A percentile compares a stretch with the other conserved stretches of the same genome.
Evolutionary conservation across 2,113 vertebrate genomes (phyloP).

Genomic region (Lepisosteus osseus): DNA sequence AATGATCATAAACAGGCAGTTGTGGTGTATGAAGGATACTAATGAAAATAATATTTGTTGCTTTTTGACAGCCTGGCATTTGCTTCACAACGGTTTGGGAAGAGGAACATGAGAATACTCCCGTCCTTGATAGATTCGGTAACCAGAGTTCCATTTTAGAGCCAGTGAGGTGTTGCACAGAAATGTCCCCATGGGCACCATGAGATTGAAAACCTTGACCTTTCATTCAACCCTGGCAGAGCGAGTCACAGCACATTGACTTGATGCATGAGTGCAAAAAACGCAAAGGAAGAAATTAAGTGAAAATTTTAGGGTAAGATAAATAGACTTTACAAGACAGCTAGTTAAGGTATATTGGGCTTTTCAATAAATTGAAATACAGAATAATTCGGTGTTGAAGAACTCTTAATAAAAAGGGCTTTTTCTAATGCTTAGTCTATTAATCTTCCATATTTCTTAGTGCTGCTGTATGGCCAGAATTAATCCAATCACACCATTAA

Average conservation of each 20-base stretch:
- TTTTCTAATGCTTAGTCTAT: neutral
- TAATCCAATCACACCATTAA: too few relatives aligned
- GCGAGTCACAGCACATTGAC: constrained; percentile 31
- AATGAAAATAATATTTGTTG: constrained; percentile 47
- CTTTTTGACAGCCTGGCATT: constrained; percentile 42
- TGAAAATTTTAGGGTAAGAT: constrained; percentile 27
- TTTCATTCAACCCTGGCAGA: constrained; percentile 33
- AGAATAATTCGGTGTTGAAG: constrained; percentile 33
- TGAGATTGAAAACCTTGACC: constrained; percentile 47
- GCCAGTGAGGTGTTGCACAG: constrained; percentile 40
- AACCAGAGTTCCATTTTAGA: constrained; percentile 46
- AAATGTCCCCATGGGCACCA: constrained; percentile 33
- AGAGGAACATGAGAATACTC: constrained; percentile 18
- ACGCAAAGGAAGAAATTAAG: constrained; percentile 26
- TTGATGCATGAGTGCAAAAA: constrained; percentile 32
- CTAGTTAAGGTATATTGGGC: constrained; percentile 27
- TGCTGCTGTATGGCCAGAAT: neutral
- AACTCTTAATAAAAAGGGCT: constrained; percentile 4
- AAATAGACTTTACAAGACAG: constrained; percentile 43
- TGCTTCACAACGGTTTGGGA: constrained; percentile 28
- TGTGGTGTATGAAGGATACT: constrained; percentile 41
- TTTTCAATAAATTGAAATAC: constrained; percentile 43
- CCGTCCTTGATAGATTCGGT: constrained; percentile 37
- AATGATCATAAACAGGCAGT: constrained; percentile 49
- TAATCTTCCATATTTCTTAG: neutral